Evolutionary conservation across 2,797 vertebrate genomes (phyloP).

Genomic region (Clarias pachynema): DNA sequence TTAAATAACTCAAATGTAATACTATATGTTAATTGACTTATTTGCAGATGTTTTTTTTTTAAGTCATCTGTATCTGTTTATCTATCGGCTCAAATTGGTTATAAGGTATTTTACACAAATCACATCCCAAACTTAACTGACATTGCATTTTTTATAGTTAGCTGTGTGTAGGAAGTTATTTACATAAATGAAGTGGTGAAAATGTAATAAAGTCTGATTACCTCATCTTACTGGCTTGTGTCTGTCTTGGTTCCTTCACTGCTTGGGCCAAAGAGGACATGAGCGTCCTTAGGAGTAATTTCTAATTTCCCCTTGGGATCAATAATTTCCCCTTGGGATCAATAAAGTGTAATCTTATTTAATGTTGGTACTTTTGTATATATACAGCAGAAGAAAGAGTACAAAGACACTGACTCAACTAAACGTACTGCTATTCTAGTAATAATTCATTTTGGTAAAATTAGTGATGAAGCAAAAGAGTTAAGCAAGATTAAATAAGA

Average conservation of each 20-base stretch:
- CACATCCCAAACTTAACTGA: neutral
- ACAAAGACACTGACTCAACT: neutral
- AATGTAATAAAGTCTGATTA: neutral
- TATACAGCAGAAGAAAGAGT: neutral
- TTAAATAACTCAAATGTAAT: neutral
- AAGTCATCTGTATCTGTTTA: neutral
- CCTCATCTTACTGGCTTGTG: neutral
- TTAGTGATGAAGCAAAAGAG: neutral
- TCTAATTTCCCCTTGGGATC: no score
- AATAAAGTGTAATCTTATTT: neutral
- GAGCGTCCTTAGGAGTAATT: neutral
- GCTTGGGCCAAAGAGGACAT: neutral
- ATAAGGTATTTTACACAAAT: neutral
- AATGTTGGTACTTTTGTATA: neutral
- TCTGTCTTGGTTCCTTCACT: neutral
- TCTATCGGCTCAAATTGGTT: neutral
- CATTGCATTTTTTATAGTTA: constrained; percentile 1
- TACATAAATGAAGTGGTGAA: neutral
- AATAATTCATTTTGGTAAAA: neutral
- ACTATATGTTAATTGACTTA: neutral
- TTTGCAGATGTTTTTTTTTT: neutral
- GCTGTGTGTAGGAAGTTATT: constrained; percentile 21
- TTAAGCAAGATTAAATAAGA: neutral
- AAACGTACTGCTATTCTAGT: neutral
- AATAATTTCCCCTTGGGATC: neutral